Conservation (phyloP, 2,113 vertebrate species). For the Benitochromis conjunctus region DNA sequence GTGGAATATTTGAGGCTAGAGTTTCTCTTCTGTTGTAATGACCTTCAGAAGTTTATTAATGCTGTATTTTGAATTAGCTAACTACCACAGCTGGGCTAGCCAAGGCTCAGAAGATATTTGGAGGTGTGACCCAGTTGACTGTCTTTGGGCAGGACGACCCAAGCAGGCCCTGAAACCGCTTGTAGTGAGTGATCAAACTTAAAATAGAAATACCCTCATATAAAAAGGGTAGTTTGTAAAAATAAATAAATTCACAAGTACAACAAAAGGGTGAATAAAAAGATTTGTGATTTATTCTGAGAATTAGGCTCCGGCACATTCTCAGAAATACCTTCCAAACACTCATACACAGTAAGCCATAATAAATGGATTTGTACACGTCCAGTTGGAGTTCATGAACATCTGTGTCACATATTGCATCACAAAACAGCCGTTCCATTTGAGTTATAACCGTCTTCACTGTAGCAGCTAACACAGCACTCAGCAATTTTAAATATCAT, state of each 20-base stretch:
- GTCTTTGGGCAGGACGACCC: background rate
- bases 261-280: background rate
- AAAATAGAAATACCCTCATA: too few species aligned
- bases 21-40: background rate
- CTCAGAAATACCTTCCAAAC: conserved; percentile 24
- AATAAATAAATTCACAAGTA: background rate
- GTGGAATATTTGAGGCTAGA: background rate
- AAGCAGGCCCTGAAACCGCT: background rate
- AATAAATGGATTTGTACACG: conserved; percentile 41
- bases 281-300: background rate
- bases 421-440: conserved; percentile 52
- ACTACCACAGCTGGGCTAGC: background rate
- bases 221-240: background rate
- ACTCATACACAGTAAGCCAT: conserved; percentile 22
- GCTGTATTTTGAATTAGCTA: background rate
- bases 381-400: conserved; percentile 40
- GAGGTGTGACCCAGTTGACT: background rate
- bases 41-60: background rate
- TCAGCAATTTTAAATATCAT: background rate
- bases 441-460: conserved; percentile 52
- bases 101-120: background rate
- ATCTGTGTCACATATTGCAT: conserved; percentile 70
- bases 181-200: background rate
- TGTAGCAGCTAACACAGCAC: conserved; percentile 17
- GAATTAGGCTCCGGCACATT: conserved; percentile 8